A percentile compares a stretch with the other conserved stretches of the same genome.
Conservation (phyloP, 2,797 vertebrate genomes). For the Coranthus polyacanthus region DNA sequence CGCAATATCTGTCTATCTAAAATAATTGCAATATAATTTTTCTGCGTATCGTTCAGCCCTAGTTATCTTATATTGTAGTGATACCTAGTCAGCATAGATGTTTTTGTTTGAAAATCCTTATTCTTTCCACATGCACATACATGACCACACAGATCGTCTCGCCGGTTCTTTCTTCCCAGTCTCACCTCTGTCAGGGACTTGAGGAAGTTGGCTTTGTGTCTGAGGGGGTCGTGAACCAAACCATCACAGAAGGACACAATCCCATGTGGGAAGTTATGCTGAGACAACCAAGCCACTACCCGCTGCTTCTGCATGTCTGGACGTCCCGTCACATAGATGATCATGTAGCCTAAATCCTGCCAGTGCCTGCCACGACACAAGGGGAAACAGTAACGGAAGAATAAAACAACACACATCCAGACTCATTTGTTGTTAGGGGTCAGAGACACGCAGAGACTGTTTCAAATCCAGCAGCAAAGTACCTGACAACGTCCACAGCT, state of each 20-base stretch:
- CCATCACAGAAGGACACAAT: constrained; percentile 98
- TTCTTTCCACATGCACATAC: neutral
- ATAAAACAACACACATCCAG: neutral
- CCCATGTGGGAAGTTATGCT: constrained; percentile 99
- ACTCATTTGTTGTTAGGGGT: neutral
- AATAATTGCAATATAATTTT: neutral
- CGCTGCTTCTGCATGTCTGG: constrained; percentile 99
- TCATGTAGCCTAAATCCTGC: constrained; percentile 99
- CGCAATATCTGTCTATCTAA: too few relatives aligned
- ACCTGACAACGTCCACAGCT: constrained; percentile 98
- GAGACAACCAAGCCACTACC: constrained; percentile 98
- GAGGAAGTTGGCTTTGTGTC: constrained; percentile 98
- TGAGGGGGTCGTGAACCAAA: constrained; percentile 95
- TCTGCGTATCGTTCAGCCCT: too few relatives aligned
- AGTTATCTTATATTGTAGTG: too few relatives aligned
- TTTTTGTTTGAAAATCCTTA: too few relatives aligned
- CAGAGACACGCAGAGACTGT: neutral
- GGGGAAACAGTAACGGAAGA: constrained; percentile 6
- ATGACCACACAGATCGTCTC: neutral
- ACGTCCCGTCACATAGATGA: constrained; percentile 97
- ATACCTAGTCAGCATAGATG: too few relatives aligned
- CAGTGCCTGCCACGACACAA: constrained; percentile 88
- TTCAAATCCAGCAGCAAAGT: too few relatives aligned
- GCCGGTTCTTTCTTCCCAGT: neutral
- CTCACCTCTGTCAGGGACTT: constrained; percentile 93